Conservation (phyloP, 2,888 invertebrate genomes). For the Apotomis turbidana region DNA sequence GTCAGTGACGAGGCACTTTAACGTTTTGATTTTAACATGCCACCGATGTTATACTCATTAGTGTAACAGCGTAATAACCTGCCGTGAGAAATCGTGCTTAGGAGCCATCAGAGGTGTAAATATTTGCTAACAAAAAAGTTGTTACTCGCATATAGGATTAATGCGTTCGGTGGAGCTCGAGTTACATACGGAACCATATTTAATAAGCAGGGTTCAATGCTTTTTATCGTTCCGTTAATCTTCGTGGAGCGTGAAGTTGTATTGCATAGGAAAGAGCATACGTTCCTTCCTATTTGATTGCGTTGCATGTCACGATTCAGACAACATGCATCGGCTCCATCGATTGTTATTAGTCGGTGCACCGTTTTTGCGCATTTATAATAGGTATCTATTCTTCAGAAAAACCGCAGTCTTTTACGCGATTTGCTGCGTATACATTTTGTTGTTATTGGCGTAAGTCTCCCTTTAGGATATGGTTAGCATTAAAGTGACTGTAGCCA, state of each 20-base stretch:
- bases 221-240: constrained; percentile 46
- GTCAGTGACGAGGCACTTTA: constrained; percentile 23
- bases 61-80: constrained; percentile 7
- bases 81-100: constrained; percentile 26
- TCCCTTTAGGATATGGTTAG: background rate
- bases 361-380: constrained; percentile 11
- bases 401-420: background rate
- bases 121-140: constrained; percentile 16
- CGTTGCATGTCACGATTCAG: constrained; percentile 46
- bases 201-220: constrained; percentile 22
- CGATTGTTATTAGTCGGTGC: constrained; percentile 18
- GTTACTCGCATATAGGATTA: constrained; percentile 5
- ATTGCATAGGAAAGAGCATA: constrained; percentile 47
- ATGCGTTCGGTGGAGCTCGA: constrained; percentile 10
- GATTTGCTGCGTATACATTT: background rate
- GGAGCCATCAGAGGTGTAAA: constrained; percentile 19
- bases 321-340: constrained; percentile 30
- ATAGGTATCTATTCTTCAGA: constrained; percentile 1
- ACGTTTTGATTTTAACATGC: constrained; percentile 20
- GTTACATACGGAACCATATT: constrained; percentile 32
- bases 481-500: background rate
- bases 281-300: constrained; percentile 49
- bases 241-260: constrained; percentile 50
- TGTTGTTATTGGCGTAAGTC: no score
- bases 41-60: constrained; percentile 21